Percentiles rank a stretch among this genome's conserved stretches.
These are phyloP conservation scores for Nephrotoma appendiculata DNA, from an alignment of 2,888 invertebrate species.

Conservation along the genomic window DNA sequence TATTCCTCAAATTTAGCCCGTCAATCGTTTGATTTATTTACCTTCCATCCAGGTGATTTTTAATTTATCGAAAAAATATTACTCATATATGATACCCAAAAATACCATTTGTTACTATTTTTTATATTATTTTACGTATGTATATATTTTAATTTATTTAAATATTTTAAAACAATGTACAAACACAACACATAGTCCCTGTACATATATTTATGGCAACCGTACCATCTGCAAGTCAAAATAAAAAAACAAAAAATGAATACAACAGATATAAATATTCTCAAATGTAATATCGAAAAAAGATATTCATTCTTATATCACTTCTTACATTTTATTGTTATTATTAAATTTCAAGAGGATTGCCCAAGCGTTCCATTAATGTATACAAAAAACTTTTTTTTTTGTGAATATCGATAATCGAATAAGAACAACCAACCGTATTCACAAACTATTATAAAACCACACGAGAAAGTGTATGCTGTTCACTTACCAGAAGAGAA, in stretches of 20 bases:
- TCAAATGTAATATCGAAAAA: not conserved
- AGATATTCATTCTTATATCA: not conserved
- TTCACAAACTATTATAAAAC: not conserved
- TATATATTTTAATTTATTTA: not conserved
- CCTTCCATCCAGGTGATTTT: not conserved
- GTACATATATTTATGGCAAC: not conserved
- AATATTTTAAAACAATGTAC: not conserved
- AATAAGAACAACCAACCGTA: not conserved
- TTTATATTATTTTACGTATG: not conserved
- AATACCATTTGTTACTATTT: not conserved
- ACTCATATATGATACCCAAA: not conserved
- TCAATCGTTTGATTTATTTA: not conserved
- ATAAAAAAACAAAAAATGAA: not conserved
- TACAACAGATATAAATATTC: not conserved
- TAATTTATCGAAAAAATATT: not conserved
- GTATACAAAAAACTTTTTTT: not conserved
- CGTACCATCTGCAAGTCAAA: not conserved
- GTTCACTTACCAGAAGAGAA: not conserved
- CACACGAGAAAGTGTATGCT: not conserved
- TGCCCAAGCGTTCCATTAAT: not conserved
- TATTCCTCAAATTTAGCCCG: not conserved
- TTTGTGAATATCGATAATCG: not conserved
- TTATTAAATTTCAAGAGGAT: not conserved
- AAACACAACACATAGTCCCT: not conserved
- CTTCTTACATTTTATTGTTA: not conserved